These are phyloP conservation scores for Neoseiulus cucumeris DNA, from an alignment of 1,140 invertebrate genomes.

Conservation along the genomic window DNA sequence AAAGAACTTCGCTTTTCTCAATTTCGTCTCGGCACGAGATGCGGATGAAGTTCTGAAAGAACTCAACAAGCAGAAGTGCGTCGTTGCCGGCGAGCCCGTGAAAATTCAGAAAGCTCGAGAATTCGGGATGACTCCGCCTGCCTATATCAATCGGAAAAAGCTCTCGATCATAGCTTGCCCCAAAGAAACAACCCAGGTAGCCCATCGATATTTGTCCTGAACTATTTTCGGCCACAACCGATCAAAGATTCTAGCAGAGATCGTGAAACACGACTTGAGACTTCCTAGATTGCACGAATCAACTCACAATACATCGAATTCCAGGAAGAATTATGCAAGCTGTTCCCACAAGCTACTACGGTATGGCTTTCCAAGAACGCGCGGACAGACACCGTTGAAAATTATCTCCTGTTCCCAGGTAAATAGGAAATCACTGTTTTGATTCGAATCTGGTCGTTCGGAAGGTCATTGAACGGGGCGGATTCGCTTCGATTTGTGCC, in stretches of 20 bases:
- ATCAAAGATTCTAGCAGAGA: too few species aligned
- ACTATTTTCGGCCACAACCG: too few species aligned
- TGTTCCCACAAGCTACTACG: constrained; percentile 1
- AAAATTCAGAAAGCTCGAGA: background rate
- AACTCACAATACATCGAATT: background rate
- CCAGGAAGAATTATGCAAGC: constrained; percentile 2
- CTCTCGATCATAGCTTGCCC: background rate
- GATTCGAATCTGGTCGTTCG: too few species aligned
- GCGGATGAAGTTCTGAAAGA: background rate
- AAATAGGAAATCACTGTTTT: background rate
- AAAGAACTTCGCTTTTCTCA: constrained; percentile 2
- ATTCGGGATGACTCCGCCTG: background rate
- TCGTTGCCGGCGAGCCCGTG: background rate
- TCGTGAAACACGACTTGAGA: too few species aligned
- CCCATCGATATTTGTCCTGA: too few species aligned
- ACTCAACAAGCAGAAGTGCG: background rate
- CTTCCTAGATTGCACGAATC: too few species aligned
- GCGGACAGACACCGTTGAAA: background rate
- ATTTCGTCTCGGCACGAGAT: background rate
- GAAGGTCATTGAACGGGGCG: too few species aligned
- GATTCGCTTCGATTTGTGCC: too few species aligned
- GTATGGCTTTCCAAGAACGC: constrained; percentile 3
- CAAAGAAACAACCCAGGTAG: background rate
- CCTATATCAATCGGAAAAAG: background rate
- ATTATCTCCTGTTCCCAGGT: background rate